Conservation (phyloP, 2,888 invertebrate species). For the Ptychoptera contaminata region DNA sequence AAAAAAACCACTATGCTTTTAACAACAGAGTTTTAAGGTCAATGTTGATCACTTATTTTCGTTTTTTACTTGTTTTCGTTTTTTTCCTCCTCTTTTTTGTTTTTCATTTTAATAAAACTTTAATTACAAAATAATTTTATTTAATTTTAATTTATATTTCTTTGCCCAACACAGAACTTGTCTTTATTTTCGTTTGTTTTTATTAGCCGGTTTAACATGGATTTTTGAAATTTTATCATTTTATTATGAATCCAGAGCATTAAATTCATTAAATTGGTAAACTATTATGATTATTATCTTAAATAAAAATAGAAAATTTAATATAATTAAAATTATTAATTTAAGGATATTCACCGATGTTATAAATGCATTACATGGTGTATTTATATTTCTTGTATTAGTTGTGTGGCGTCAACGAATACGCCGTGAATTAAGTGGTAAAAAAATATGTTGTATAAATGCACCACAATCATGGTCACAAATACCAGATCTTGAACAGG, state of each 20-base stretch:
- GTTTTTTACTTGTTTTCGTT: too few species aligned
- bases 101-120: too few species aligned
- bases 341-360: slow-evolving; percentile 40
- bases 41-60: too few species aligned
- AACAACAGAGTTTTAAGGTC: too few species aligned
- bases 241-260: slow-evolving; percentile 10
- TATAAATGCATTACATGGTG: slow-evolving; percentile 42
- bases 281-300: background rate
- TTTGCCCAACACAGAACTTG: slow-evolving; percentile 36
- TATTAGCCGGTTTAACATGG: slow-evolving; percentile 58
- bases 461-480: slow-evolving; percentile 28
- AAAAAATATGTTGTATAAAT: slow-evolving; percentile 20
- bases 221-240: slow-evolving; percentile 46
- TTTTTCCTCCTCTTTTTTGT: too few species aligned
- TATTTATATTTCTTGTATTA: slow-evolving; percentile 42
- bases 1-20: too few species aligned
- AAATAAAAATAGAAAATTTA: background rate
- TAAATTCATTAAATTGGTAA: background rate
- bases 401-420: slow-evolving; percentile 40
- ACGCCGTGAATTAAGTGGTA: slow-evolving; percentile 33
- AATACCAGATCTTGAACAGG: slow-evolving; percentile 23
- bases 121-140: too few species aligned
- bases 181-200: slow-evolving; percentile 45
- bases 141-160: slow-evolving; percentile 10
- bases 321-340: slow-evolving; percentile 9